A percentile compares a stretch with the other conserved stretches of the same genome.
These are phyloP conservation scores for Hydrotaea cyrtoneurina DNA, from an alignment of 2,888 invertebrate species.

Conservation along the genomic window DNA sequence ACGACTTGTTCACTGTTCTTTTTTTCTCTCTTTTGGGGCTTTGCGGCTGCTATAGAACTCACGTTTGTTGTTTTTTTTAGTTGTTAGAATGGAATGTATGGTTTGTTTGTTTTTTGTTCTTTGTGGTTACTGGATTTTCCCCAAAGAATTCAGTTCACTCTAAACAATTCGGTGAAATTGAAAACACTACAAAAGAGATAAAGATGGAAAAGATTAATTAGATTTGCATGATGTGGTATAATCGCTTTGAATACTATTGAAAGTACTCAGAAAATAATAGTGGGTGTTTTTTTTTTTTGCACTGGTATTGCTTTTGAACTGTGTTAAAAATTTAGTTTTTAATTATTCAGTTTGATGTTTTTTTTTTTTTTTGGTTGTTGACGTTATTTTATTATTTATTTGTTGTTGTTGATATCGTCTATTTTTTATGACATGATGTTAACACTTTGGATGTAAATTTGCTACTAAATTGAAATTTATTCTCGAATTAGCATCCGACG, in stretches of 20 bases:
- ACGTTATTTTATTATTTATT: background rate
- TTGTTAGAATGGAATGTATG: background rate
- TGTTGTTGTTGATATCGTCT: slow-evolving; percentile 8
- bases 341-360: background rate
- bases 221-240: background rate
- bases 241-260: no score
- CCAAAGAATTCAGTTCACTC: background rate
- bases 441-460: slow-evolving; percentile 55
- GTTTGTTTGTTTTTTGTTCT: background rate
- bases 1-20: slow-evolving; percentile 14
- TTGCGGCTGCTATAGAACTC: background rate
- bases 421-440: slow-evolving; percentile 48
- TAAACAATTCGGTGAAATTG: background rate
- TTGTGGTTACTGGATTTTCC: background rate
- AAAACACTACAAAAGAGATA: slow-evolving; percentile 2
- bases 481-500: slow-evolving; percentile 25
- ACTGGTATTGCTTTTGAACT: background rate
- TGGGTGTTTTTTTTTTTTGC: background rate
- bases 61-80: background rate
- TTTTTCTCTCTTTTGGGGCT: background rate
- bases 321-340: background rate
- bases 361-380: background rate
- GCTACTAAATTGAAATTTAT: slow-evolving; percentile 59
- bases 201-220: background rate
- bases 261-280: background rate